Evolutionary conservation across 1,140 invertebrate genomes (phyloP), one percentile per base, ranked within the genome.

Genomic region (Trichonephila inaurata): DNA sequence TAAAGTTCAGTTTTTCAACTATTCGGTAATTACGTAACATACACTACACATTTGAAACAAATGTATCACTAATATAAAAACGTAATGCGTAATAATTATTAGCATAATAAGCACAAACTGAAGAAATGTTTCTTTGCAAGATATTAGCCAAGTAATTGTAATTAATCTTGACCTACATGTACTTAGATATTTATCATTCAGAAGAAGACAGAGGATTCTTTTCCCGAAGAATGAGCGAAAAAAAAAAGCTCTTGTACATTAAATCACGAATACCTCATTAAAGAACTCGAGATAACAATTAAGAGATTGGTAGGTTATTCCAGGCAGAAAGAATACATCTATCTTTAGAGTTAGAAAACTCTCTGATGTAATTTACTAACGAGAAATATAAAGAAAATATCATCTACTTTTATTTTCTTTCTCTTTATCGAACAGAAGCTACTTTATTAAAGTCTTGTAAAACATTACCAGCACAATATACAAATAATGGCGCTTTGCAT

Each of bases 391-490:
- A 24, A 83, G 44, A 83, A 58, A 24, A 60, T 14, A 24, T 58
- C 81, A 16, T 83, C 44, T 14, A 10, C 19, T 8, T 16, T 81
- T 81, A 24, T 40, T 51, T 2, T 51, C 10, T 10, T 51, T 5
- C 40, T 82, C 16, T 77, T 82, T 82, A 7, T 14, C 16, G 51
- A n/a, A 60, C 82, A 51, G 21, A 83, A 21, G 21, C 51, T 58
- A 28, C 40, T 83, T 58, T 28, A 83, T 83, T 83, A 83, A 58
- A 83, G 12, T 16, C 82, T 83, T 83, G 82, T 83, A 83, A 60
- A 83, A 83, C 82, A 83, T 83, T 83, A 16, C 19, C 16, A 21
- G 8, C 82, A 83, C 44, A 60, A 19, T 83, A 24, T 16, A 83
- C 51, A n/a, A 60, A 83, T 58, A n/a, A 83, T 51, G n/a, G 6